Evolutionary conservation across 1,140 invertebrate species (phyloP), one percentile per base, ranked within the genome.

Genomic region (Halyomorpha halys): DNA sequence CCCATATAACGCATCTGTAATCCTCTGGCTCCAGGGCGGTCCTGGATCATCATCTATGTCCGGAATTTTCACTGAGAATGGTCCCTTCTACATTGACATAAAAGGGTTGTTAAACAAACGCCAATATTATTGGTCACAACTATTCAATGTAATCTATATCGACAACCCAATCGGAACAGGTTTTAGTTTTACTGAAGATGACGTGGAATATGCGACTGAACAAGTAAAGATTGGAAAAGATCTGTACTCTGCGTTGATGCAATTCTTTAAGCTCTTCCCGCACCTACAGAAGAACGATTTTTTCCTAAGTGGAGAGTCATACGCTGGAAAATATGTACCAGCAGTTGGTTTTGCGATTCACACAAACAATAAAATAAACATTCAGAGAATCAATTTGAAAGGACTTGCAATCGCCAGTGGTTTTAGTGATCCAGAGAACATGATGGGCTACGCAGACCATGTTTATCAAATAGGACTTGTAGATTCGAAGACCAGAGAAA

Each of bases 1-100:
- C 86, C 78, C 71, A 84, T 89, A 69, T 75, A 67, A 76, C 73
- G 74, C 76, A 54, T 68, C 71, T 6, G 80, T 92, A 67, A 75
- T 91, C 16, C 73, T 94, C 13, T 94, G 90, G 91, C 78, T 94
- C 1, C 89, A 94, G 77, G 91, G 89, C 60, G 82, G 87, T 15
- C 91, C 91, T 1, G 91, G 91, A 0, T 82, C 84, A 8, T 82
- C 85, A 0, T 90, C 89, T 0, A 73, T 94, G 25, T 89, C 84
- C 70, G 90, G 89, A 0, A 74, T 94, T 1, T 93, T 94, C 68
- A 78, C 80, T 0, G 89, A 93, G 75, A 85, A 91, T 71, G 67
- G 67, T 19, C 67, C 67, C 2, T 61, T 66, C 16, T 21, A 15
- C 9, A 15, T 61, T 4, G 62, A n/a, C 8, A 44, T 61, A 11